Percentiles rank a stretch among this genome's conserved stretches.
Evolutionary conservation across 2,797 vertebrate species (phyloP).

Genomic region (Chelidonichthys spinosus): DNA sequence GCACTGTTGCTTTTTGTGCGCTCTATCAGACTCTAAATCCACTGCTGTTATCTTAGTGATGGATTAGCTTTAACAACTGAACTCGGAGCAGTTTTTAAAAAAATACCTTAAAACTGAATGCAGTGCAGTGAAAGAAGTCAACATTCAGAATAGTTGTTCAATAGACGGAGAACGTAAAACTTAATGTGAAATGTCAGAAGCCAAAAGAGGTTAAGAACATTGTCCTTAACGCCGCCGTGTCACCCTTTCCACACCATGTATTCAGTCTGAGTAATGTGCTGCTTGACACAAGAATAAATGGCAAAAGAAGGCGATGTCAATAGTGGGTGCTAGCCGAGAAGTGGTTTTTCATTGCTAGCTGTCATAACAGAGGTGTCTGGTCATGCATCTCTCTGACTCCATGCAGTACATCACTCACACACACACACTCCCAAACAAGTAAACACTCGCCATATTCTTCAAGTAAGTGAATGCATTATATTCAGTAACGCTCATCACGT

Average conservation of each 20-base stretch:
- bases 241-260: constrained; percentile 26
- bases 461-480: constrained; percentile 36
- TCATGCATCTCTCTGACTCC: constrained; percentile 66
- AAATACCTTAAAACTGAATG: constrained; percentile 5
- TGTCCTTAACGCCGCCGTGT: constrained; percentile 20
- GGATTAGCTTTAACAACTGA: background rate
- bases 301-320: constrained; percentile 57
- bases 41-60: constrained; percentile 18
- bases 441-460: constrained; percentile 10
- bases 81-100: background rate
- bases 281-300: constrained; percentile 65
- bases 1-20: background rate
- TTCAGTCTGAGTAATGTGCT: constrained; percentile 56
- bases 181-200: constrained; percentile 18
- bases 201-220: constrained; percentile 14
- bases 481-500: constrained; percentile 38
- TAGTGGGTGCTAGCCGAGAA: constrained; percentile 53
- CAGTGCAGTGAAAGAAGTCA: background rate
- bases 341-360: constrained; percentile 72
- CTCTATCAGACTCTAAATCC: background rate
- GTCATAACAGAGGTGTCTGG: constrained; percentile 69
- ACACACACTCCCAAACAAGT: constrained; percentile 10
- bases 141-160: background rate
- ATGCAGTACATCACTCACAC: constrained; percentile 51
- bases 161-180: constrained; percentile 1